Evolutionary conservation across 2,113 vertebrate species (phyloP).

Genomic region (Zapus hudsonius): DNA sequence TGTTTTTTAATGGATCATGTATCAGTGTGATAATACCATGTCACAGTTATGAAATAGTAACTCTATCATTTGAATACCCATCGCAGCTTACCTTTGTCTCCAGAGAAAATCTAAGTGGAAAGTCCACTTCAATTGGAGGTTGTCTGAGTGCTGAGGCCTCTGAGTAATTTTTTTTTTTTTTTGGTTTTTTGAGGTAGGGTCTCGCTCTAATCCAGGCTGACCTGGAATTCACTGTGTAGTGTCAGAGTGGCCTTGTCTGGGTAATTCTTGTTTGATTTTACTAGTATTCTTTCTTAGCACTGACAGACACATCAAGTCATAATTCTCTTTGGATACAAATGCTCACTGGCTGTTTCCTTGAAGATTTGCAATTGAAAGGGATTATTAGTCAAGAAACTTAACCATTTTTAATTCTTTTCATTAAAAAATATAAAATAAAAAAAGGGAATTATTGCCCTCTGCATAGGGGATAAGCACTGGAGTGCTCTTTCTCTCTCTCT

Average conservation of each 20-base stretch:
- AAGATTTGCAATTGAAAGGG: not conserved
- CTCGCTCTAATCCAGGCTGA: no score
- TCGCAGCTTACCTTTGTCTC: not conserved
- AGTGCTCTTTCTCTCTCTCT: not conserved
- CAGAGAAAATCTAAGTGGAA: not conserved
- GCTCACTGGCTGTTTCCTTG: not conserved
- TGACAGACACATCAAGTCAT: not conserved
- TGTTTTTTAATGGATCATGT: not conserved
- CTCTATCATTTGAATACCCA: not conserved
- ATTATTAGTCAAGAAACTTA: not conserved
- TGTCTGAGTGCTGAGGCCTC: not conserved
- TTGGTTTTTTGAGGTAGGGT: no score
- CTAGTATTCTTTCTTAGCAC: not conserved
- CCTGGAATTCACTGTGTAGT: no score
- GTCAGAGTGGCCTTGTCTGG: no score
- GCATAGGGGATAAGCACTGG: no score
- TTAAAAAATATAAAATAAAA: conserved; percentile 56
- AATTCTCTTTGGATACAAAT: conserved; percentile 27
- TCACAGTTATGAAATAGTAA: not conserved
- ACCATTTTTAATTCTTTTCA: conserved; percentile 46
- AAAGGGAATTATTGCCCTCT: conserved; percentile 48
- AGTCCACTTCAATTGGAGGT: not conserved
- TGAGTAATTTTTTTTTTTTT: not conserved
- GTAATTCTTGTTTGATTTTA: not conserved
- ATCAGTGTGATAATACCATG: not conserved